Percentiles rank a stretch among this genome's conserved stretches.
phyloP scores from a whole-genome alignment of 2,113 vertebrate species.

The Vireo altiloquus region DNA sequence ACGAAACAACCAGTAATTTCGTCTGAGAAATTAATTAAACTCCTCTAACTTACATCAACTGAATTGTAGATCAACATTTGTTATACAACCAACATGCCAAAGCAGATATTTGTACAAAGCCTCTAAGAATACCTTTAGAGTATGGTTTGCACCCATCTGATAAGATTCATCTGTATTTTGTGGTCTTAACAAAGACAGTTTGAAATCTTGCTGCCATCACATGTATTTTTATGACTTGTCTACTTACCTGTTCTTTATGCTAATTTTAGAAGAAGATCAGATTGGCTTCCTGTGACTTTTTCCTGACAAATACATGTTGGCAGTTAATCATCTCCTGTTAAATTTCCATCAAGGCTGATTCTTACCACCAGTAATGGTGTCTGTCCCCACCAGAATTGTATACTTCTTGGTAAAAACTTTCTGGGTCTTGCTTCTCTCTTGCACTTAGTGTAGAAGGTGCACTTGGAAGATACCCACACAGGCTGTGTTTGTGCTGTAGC shows the following conservation, averaged over 20 bases:
- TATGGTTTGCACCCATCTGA: fast-evolving
- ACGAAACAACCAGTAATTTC: not conserved
- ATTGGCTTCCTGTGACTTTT: not conserved
- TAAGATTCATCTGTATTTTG: not conserved
- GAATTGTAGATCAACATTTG: not conserved
- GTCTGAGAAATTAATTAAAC: not conserved
- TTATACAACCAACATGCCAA: not conserved
- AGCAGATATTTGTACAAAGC: not conserved
- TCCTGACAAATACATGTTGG: not conserved
- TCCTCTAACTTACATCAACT: not conserved
- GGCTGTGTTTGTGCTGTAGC: fast-evolving
- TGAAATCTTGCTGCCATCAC: not conserved
- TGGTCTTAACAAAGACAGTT: not conserved
- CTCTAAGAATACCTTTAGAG: not conserved
- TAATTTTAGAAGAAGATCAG: not conserved
- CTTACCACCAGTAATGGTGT: not conserved
- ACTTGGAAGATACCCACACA: not conserved
- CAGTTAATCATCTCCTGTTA: constrained; percentile 16
- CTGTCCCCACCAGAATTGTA: not conserved
- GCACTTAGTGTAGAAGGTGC: not conserved
- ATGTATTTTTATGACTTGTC: not conserved
- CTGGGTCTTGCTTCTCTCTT: not conserved
- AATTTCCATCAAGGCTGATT: not conserved
- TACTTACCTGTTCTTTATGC: not conserved
- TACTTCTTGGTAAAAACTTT: not conserved